Conservation (phyloP, 2,797 vertebrate species). For the Aulostomus chinensis region DNA sequence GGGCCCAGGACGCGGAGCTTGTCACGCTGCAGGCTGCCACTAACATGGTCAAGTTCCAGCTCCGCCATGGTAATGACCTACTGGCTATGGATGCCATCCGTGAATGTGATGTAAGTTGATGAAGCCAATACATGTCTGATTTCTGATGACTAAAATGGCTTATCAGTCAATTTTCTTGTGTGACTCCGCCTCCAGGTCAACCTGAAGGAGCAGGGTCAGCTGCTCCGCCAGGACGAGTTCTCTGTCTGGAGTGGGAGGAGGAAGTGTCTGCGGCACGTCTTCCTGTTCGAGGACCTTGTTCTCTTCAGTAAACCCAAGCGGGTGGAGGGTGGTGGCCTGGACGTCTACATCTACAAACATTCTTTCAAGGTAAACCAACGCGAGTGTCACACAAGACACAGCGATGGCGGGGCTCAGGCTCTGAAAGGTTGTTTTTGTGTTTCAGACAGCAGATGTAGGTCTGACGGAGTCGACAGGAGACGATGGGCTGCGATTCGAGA, state of each 20-base stretch:
- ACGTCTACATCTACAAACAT: constrained; percentile 92
- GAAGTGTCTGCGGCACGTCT: constrained; percentile 90
- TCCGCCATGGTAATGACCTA: constrained; percentile 86
- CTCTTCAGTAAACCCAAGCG: constrained; percentile 95
- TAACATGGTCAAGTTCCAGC: constrained; percentile 85
- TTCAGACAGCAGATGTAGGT: constrained; percentile 93
- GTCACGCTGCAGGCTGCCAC: constrained; percentile 67
- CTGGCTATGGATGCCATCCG: constrained; percentile 86
- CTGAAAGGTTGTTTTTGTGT: background rate
- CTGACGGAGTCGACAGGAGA: constrained; percentile 92
- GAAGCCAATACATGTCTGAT: no score
- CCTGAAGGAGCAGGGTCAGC: constrained; percentile 96
- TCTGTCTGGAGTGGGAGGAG: constrained; percentile 86
- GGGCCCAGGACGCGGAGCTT: constrained; percentile 79
- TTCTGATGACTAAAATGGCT: no score
- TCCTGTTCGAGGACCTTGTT: constrained; percentile 95
- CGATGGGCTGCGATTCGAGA: constrained; percentile 88
- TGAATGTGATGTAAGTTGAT: constrained; percentile 81
- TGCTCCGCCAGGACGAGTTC: constrained; percentile 94
- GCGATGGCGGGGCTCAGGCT: no score
- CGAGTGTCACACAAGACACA: no score
- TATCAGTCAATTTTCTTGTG: background rate
- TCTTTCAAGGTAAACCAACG: constrained; percentile 93
- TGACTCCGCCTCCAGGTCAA: constrained; percentile 83
- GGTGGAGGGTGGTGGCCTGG: constrained; percentile 85